These are phyloP conservation scores for Pygocentrus nattereri DNA, from an alignment of 2,797 vertebrate genomes.

Conservation along the genomic window DNA sequence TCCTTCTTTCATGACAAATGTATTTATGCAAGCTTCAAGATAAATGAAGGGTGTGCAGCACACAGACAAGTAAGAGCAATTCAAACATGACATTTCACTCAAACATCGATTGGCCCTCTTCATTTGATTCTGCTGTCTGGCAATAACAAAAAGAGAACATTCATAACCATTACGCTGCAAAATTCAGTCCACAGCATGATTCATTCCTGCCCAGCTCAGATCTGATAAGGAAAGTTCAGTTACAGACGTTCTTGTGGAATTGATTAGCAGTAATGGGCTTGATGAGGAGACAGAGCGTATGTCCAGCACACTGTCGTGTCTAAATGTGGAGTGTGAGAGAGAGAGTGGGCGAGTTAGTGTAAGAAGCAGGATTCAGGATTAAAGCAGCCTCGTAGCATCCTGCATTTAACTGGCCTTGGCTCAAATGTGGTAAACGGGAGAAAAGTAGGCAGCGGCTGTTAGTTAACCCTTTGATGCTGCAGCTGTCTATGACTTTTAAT, in stretches of 20 bases:
- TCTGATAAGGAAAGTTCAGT: conserved; percentile 17
- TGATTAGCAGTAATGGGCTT: conserved; percentile 13
- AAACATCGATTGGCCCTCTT: conserved; percentile 44
- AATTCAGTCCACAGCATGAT: background rate
- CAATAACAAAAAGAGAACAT: conserved; percentile 20
- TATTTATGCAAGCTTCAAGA: conserved; percentile 47
- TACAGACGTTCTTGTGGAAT: background rate
- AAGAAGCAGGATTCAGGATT: background rate
- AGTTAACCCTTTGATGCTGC: background rate
- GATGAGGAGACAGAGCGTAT: conserved; percentile 3
- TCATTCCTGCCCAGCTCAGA: conserved; percentile 5
- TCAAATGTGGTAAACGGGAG: conserved; percentile 18
- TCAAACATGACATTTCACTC: conserved; percentile 32
- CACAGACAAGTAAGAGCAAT: conserved; percentile 34
- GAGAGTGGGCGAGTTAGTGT: background rate
- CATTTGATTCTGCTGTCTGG: conserved; percentile 38
- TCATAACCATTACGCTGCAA: conserved; percentile 34
- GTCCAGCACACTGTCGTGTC: background rate
- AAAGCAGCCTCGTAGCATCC: background rate
- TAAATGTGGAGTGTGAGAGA: background rate
- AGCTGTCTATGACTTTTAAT: too few species aligned
- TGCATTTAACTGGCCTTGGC: conserved; percentile 41
- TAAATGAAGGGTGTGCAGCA: conserved; percentile 23
- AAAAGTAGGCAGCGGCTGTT: conserved; percentile 21
- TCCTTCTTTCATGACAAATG: conserved; percentile 38